phyloP scores from a whole-genome alignment of 2,888 invertebrate genomes.

The Dendrolimus pini region DNA sequence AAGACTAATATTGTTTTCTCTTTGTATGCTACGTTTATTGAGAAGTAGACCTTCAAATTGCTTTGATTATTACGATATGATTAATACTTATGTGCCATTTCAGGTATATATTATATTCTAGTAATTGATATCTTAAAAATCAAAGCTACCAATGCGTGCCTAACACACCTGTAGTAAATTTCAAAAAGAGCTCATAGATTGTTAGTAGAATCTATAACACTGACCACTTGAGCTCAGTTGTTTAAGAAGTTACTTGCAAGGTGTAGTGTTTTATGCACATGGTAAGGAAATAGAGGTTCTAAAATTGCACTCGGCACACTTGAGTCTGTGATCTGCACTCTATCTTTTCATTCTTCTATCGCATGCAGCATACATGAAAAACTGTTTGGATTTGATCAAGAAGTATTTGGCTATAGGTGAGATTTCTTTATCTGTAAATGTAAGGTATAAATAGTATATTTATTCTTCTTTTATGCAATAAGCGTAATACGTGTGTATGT shows the following conservation, averaged over 20 bases:
- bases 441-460: slow-evolving; percentile 7
- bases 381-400: slow-evolving; percentile 87
- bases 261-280: slow-evolving; percentile 5
- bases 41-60: not conserved
- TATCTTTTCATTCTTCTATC: slow-evolving; percentile 72
- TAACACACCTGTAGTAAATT: too few species aligned
- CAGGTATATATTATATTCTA: too few species aligned
- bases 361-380: slow-evolving; percentile 90
- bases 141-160: too few species aligned
- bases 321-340: slow-evolving; percentile 56
- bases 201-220: too few species aligned
- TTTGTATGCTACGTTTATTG: slow-evolving; percentile 1
- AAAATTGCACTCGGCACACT: slow-evolving; percentile 35
- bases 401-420: slow-evolving; percentile 85
- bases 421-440: slow-evolving; percentile 16
- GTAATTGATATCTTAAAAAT: too few species aligned
- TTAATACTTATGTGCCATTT: not conserved
- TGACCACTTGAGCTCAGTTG: too few species aligned
- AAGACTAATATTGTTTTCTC: slow-evolving; percentile 13
- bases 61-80: slow-evolving; percentile 11
- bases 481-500: too few species aligned
- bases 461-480: slow-evolving; percentile 1
- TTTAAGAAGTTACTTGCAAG: too few species aligned
- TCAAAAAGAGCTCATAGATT: too few species aligned
- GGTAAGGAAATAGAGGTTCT: slow-evolving; percentile 1